These are phyloP conservation scores for Scaptomyza montana DNA, from an alignment of 1,140 invertebrate genomes.

Conservation along the genomic window DNA sequence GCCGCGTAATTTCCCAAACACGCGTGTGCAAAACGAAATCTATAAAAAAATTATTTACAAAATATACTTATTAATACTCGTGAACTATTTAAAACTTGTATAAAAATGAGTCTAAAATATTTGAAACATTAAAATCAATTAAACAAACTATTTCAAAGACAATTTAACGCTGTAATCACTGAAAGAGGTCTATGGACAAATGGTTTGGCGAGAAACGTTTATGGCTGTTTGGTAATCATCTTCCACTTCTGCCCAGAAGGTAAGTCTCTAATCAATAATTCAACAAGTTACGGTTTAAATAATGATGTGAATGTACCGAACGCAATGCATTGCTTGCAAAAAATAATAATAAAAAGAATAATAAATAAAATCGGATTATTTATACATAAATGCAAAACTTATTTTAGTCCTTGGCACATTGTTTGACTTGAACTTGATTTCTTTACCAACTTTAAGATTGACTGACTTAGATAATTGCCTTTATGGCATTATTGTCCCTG, in stretches of 20 bases:
- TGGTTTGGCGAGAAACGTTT: constrained; percentile 93
- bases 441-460: constrained; percentile 43
- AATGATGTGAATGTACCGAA: neutral
- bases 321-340: no score
- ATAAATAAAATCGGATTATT: no score
- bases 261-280: constrained; percentile 76
- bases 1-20: constrained; percentile 48
- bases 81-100: neutral
- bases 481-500: constrained; percentile 43
- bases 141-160: constrained; percentile 20
- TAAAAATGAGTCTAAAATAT: constrained; percentile 38
- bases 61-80: neutral
- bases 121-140: constrained; percentile 3
- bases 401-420: constrained; percentile 9
- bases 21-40: constrained; percentile 48
- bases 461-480: constrained; percentile 41
- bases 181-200: constrained; percentile 89
- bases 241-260: constrained; percentile 91
- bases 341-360: no score
- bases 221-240: constrained; percentile 93
- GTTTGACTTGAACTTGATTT: constrained; percentile 46
- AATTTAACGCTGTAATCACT: neutral
- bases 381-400: neutral
- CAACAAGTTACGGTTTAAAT: neutral
- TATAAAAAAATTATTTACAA: neutral